A percentile compares a stretch with the other conserved stretches of the same genome.
Evolutionary conservation across 2,797 vertebrate species (phyloP).

Genomic region (Zenarchopterus dispar): DNA sequence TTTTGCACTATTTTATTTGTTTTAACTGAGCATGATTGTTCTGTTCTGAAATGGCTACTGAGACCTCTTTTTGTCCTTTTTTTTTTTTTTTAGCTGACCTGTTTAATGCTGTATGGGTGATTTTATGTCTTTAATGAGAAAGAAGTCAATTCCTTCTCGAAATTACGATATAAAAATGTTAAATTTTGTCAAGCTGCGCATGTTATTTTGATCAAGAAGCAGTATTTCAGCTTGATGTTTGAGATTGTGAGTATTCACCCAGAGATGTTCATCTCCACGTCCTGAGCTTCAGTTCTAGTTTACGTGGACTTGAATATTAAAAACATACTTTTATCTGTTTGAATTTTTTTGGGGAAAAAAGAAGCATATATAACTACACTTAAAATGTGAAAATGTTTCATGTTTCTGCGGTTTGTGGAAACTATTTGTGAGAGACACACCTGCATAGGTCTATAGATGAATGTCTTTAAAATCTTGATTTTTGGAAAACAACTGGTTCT

Average conservation of each 20-base stretch:
- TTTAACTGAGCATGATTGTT: slow-evolving; percentile 2
- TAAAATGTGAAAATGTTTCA: slow-evolving; percentile 27
- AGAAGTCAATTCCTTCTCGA: not conserved
- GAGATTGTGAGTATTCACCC: slow-evolving; percentile 13
- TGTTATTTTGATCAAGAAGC: slow-evolving; percentile 19
- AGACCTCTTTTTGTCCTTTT: not conserved
- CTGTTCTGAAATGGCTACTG: slow-evolving; percentile 6
- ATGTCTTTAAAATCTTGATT: slow-evolving; percentile 35
- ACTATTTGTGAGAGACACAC: slow-evolving; percentile 41
- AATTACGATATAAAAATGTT: slow-evolving; percentile 16
- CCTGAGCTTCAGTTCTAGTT: slow-evolving; percentile 17
- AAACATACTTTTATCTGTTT: not conserved
- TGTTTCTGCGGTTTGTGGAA: slow-evolving; percentile 50
- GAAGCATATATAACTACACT: not conserved
- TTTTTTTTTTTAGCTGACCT: not conserved
- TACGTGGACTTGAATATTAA: slow-evolving; percentile 21
- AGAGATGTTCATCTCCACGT: slow-evolving; percentile 9
- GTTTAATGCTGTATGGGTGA: not conserved
- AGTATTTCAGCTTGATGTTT: slow-evolving; percentile 23
- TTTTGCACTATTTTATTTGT: slow-evolving; percentile 6
- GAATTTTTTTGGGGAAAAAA: not conserved
- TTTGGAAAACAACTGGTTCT: slow-evolving; percentile 26
- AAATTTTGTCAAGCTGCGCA: slow-evolving; percentile 23
- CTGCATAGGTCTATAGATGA: slow-evolving; percentile 39
- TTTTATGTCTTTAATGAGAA: slow-evolving; percentile 1